Evolutionary conservation across 2,797 vertebrate genomes (phyloP).

Genomic region (Acomys russatus): DNA sequence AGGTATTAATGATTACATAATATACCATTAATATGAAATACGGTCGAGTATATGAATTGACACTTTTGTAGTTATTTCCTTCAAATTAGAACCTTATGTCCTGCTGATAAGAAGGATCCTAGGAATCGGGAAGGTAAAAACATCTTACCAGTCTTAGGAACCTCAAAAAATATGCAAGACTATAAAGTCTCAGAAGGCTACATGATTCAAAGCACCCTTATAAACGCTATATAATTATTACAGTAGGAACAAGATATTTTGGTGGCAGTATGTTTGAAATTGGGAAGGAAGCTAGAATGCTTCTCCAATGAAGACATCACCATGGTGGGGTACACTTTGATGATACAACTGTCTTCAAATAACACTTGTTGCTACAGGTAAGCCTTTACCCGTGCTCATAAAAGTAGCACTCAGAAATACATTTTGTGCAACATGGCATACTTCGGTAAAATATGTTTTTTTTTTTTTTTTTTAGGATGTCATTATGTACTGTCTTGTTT

Average conservation of each 20-base stretch:
- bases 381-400: neutral
- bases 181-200: neutral
- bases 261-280: neutral
- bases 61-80: neutral
- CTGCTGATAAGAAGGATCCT: neutral
- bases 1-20: conserved; percentile 19
- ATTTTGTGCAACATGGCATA: neutral
- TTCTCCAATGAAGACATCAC: neutral
- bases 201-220: neutral
- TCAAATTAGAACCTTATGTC: neutral
- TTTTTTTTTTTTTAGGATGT: neutral
- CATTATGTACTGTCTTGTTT: no score
- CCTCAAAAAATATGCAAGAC: neutral
- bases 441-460: no score
- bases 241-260: neutral
- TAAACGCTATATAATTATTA: neutral
- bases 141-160: neutral
- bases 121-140: neutral
- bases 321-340: neutral
- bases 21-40: neutral
- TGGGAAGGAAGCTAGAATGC: neutral
- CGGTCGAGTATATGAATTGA: neutral
- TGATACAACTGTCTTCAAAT: neutral
- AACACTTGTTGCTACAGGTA: neutral
- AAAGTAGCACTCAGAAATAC: no score